Evolutionary conservation across 2,888 invertebrate species (phyloP).

Genomic region (Unio delphinus): DNA sequence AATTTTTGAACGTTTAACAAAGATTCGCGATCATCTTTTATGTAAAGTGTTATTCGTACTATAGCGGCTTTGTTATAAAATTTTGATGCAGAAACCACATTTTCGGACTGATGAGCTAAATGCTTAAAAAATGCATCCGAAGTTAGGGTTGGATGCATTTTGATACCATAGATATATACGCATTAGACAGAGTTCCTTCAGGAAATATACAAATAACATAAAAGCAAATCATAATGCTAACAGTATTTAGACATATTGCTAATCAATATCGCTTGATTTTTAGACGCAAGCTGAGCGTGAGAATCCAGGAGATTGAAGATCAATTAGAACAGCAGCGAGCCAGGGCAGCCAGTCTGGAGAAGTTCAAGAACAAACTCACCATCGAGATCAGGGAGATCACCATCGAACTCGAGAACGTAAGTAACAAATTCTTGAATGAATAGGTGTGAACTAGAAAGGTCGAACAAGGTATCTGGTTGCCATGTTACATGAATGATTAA

Average conservation of each 20-base stretch:
- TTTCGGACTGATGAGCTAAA: too few relatives aligned
- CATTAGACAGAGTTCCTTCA: background rate
- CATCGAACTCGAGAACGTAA: slow-evolving; percentile 96
- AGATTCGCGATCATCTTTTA: too few relatives aligned
- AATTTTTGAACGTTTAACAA: too few relatives aligned
- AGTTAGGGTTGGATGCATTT: too few relatives aligned
- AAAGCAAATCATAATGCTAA: background rate
- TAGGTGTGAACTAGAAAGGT: too few relatives aligned
- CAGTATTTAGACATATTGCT: background rate
- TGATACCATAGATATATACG: background rate
- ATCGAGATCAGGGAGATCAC: slow-evolving; percentile 98
- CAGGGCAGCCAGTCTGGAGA: slow-evolving; percentile 92
- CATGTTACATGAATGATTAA: too few relatives aligned
- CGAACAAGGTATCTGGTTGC: too few relatives aligned
- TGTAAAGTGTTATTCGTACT: too few relatives aligned
- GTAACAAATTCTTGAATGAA: slow-evolving; percentile 10
- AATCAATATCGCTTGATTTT: background rate
- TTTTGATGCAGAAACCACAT: too few relatives aligned
- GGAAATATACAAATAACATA: background rate
- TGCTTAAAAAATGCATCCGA: too few relatives aligned
- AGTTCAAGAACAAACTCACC: slow-evolving; percentile 97
- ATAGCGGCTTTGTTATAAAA: too few relatives aligned
- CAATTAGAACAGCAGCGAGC: slow-evolving; percentile 94
- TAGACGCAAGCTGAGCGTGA: slow-evolving; percentile 68
- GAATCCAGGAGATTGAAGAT: slow-evolving; percentile 89